These are phyloP conservation scores for Acanthurus lineatus DNA, from an alignment of 2,797 vertebrate species.

Conservation along the genomic window DNA sequence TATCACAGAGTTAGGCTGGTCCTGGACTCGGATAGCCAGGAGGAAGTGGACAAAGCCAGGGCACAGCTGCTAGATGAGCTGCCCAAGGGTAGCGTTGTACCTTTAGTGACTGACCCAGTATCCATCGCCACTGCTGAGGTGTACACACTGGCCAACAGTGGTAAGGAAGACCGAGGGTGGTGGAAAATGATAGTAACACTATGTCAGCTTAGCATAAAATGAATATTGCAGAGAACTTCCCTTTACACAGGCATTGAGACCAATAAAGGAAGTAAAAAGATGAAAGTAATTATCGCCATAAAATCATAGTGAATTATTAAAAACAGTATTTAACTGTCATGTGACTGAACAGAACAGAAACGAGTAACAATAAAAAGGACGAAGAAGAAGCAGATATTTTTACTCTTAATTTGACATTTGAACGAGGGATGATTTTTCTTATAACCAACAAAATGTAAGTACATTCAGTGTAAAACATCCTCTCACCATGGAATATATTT, in stretches of 20 bases:
- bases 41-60: conserved; percentile 85
- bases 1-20: conserved; percentile 93
- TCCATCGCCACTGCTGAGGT: conserved; percentile 87
- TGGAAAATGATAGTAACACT: conserved; percentile 19
- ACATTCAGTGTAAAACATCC: conserved; percentile 17
- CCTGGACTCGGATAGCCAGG: conserved; percentile 89
- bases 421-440: conserved; percentile 25
- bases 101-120: conserved; percentile 85
- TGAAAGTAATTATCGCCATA: conserved; percentile 55
- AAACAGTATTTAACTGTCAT: conserved; percentile 20
- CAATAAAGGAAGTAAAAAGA: conserved; percentile 43
- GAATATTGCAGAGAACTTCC: conserved; percentile 37
- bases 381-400: conserved; percentile 29
- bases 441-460: conserved; percentile 29
- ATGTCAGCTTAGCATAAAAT: conserved; percentile 33
- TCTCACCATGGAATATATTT: conserved; percentile 20
- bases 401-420: conserved; percentile 10
- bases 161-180: conserved; percentile 76
- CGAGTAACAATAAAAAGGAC: conserved; percentile 1
- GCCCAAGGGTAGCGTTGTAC: conserved; percentile 87
- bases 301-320: conserved; percentile 45
- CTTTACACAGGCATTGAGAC: conserved; percentile 36
- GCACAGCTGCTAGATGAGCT: conserved; percentile 86
- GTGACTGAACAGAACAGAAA: conserved; percentile 23
- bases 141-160: conserved; percentile 88